Evolutionary conservation across 2,113 vertebrate species (phyloP).

Genomic region (Athene cunicularia): DNA sequence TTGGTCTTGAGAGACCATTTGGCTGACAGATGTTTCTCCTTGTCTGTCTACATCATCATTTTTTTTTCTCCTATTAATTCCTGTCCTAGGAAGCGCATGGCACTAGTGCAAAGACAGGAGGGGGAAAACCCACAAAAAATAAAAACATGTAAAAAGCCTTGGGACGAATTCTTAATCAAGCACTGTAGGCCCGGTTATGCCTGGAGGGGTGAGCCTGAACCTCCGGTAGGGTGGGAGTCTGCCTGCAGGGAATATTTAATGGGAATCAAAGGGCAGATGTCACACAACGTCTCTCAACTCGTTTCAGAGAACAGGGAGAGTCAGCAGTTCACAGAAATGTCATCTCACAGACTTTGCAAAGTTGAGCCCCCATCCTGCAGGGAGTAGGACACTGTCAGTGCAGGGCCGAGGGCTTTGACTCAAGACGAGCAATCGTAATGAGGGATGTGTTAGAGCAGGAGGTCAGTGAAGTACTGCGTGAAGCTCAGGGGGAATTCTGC

Average conservation of each 20-base stretch:
- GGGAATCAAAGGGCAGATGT: neutral
- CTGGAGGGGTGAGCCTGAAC: neutral
- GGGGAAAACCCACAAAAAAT: neutral
- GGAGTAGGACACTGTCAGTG: neutral
- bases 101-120: neutral
- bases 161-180: neutral
- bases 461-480: neutral
- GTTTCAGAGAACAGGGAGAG: neutral
- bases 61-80: neutral
- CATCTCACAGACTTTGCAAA: neutral
- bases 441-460: neutral
- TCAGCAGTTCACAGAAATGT: neutral
- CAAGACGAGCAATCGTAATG: neutral
- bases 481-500: neutral
- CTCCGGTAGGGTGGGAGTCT: neutral
- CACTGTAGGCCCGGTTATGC: neutral
- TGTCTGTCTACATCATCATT: neutral
- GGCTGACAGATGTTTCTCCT: constrained; percentile 59
- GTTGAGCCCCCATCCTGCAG: neutral
- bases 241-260: neutral
- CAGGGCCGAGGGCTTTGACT: neutral
- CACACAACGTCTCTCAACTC: neutral
- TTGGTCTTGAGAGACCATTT: constrained; percentile 34
- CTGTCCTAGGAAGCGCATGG: neutral
- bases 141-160: neutral